Percentiles rank a stretch among this genome's conserved stretches.
Evolutionary conservation across 2,888 invertebrate genomes (phyloP).

Genomic region (Loripinus fragilis): DNA sequence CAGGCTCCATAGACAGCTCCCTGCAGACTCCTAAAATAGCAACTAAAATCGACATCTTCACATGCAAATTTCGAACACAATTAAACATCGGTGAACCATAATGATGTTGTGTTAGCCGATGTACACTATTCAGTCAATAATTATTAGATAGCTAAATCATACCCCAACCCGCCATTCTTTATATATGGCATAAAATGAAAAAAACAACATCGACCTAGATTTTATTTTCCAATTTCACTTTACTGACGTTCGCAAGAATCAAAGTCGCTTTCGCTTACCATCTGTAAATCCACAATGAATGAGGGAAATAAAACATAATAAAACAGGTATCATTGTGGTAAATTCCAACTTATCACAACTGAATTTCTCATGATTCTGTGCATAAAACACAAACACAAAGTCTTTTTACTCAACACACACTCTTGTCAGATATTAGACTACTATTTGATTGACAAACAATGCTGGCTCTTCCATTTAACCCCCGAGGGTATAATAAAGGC

Average conservation of each 20-base stretch:
- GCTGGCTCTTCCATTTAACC: constrained; percentile 14
- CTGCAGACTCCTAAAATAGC: not conserved
- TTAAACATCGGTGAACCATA: not conserved
- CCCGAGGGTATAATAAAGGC: constrained; percentile 3
- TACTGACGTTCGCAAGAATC: not conserved
- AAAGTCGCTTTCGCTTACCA: not conserved
- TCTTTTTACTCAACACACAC: constrained; percentile 14
- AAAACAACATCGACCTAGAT: constrained; percentile 7
- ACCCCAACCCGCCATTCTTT: not conserved
- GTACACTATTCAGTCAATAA: not conserved
- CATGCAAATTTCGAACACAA: not conserved
- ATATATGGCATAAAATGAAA: not conserved
- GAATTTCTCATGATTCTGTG: constrained; percentile 9
- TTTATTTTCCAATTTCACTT: not conserved
- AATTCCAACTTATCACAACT: not conserved
- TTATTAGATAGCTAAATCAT: not conserved
- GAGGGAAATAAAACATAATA: not conserved
- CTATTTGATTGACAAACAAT: constrained; percentile 19
- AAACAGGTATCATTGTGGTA: constrained; percentile 4
- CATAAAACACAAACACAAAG: constrained; percentile 7
- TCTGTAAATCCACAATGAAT: not conserved
- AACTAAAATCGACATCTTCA: not conserved
- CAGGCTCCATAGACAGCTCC: not conserved
- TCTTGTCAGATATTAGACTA: constrained; percentile 6
- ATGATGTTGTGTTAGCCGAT: not conserved